Percentiles rank a stretch among this genome's conserved stretches.
These are phyloP conservation scores for Pungitius pungitius DNA, from an alignment of 2,113 vertebrate genomes.

Conservation along the genomic window DNA sequence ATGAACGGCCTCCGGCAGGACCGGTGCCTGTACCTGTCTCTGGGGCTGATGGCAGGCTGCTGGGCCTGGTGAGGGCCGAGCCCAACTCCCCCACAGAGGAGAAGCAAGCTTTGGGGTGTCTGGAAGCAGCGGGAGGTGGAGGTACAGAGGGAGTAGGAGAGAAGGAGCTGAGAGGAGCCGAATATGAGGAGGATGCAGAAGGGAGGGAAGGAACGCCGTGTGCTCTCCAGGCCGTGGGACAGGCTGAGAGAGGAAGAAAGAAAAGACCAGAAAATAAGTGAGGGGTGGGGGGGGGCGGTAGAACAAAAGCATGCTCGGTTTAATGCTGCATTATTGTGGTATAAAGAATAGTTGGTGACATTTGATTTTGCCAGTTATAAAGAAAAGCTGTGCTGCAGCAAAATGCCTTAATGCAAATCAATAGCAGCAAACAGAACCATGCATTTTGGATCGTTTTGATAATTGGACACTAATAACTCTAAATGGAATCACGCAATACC, in stretches of 20 bases:
- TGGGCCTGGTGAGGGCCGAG: constrained; percentile 69
- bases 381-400: too few species aligned
- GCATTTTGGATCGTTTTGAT: neutral
- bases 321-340: neutral
- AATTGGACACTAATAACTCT: neutral
- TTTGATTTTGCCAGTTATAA: too few species aligned
- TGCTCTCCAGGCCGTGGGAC: constrained; percentile 36
- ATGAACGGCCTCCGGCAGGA: neutral
- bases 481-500: constrained; percentile 40
- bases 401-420: neutral
- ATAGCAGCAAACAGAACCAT: neutral
- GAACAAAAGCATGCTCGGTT: neutral
- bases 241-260: constrained; percentile 36
- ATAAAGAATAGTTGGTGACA: neutral
- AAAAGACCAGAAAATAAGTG: neutral
- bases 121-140: constrained; percentile 26
- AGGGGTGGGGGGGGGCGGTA: rapidly evolving
- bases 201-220: constrained; percentile 45
- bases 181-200: constrained; percentile 43
- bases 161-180: constrained; percentile 45
- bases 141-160: constrained; percentile 5
- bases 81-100: constrained; percentile 45
- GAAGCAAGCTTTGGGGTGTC: constrained; percentile 42
- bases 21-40: constrained; percentile 75
- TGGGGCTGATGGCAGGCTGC: constrained; percentile 76